Evolutionary conservation across 2,113 vertebrate species (phyloP).

Genomic region (Gambusia affinis): DNA sequence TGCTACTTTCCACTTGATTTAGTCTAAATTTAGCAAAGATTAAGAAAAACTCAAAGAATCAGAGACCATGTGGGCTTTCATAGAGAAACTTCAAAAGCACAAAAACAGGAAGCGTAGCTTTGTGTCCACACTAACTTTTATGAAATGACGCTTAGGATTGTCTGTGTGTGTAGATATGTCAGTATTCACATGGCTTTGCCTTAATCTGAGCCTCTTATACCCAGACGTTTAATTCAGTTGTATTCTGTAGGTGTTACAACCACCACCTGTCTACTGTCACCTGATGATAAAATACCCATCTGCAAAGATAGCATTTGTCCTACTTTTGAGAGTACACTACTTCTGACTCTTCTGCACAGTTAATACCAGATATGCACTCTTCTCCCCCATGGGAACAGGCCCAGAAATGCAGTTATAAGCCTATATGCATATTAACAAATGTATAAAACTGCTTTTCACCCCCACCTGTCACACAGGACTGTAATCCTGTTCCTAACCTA

Average conservation of each 20-base stretch:
- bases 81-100: not conserved
- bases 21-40: not conserved
- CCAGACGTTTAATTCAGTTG: slow-evolving; percentile 26
- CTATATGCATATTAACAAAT: slow-evolving; percentile 63
- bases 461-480: slow-evolving; percentile 40
- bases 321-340: slow-evolving; percentile 54
- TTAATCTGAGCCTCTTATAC: slow-evolving; percentile 38
- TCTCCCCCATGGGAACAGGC: slow-evolving; percentile 35
- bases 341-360: slow-evolving; percentile 40
- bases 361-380: slow-evolving; percentile 55
- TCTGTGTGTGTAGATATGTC: slow-evolving; percentile 22
- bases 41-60: not conserved
- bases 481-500: slow-evolving; percentile 63
- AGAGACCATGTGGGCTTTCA: not conserved
- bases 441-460: slow-evolving; percentile 58
- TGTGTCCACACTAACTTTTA: not conserved
- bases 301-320: slow-evolving; percentile 54
- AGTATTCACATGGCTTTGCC: not conserved
- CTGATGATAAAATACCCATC: slow-evolving; percentile 61
- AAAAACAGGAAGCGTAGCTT: not conserved
- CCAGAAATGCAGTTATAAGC: slow-evolving; percentile 50
- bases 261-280: slow-evolving; percentile 57
- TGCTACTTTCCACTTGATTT: not conserved
- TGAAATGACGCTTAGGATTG: not conserved
- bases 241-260: slow-evolving; percentile 44